Evolutionary conservation across 1,140 invertebrate genomes (phyloP).

Genomic region (Aricia agestis): DNA sequence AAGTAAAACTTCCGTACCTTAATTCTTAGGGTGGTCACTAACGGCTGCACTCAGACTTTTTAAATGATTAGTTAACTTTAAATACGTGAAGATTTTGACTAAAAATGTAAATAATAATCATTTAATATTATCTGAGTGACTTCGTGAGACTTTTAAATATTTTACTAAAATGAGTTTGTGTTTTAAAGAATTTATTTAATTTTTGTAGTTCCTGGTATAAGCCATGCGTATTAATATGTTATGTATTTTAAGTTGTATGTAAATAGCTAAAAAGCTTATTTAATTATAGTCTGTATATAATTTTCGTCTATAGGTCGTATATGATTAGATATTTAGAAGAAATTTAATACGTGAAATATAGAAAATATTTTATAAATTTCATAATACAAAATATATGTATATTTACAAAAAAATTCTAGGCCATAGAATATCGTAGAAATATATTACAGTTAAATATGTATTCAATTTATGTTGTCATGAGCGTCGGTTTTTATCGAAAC

Average conservation of each 20-base stretch:
- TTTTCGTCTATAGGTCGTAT: not conserved
- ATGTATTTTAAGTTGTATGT: constrained; percentile 5
- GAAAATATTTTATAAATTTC: constrained; percentile 8
- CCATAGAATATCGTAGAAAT: too few species aligned
- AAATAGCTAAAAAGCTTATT: not conserved
- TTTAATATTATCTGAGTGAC: too few species aligned
- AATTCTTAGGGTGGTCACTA: too few species aligned
- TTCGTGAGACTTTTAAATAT: too few species aligned
- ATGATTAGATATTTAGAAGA: not conserved
- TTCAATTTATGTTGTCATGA: too few species aligned
- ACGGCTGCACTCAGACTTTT: too few species aligned
- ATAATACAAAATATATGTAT: not conserved
- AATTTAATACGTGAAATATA: not conserved
- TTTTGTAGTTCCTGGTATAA: constrained; percentile 1
- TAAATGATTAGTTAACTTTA: too few species aligned
- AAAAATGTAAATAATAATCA: too few species aligned
- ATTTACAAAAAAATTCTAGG: not conserved
- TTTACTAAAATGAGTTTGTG: not conserved
- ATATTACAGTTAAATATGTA: too few species aligned
- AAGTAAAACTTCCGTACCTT: too few species aligned
- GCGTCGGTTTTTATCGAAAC: too few species aligned
- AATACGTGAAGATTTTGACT: too few species aligned
- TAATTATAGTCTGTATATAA: not conserved
- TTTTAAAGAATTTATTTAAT: constrained; percentile 1
- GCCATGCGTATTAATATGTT: constrained; percentile 8